Base-by-base conservation (phyloP, 2,888 invertebrate genomes). In the Hymenopus coronatus region DNA sequence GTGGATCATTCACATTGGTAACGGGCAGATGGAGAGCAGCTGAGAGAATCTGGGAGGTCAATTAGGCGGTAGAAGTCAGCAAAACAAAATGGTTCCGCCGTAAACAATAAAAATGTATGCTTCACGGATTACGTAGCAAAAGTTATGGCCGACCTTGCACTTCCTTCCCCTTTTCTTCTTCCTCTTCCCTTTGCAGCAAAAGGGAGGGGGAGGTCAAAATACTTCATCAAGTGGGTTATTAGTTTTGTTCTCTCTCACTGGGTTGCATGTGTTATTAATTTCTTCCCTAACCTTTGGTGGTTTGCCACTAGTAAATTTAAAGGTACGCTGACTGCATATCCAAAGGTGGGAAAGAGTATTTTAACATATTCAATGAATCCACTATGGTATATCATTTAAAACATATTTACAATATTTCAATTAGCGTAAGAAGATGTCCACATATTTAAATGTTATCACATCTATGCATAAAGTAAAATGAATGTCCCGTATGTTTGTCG, bases 161-260 rank as follows among this genome's bases (percentile, higher is more conserved):
- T 81, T 30, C 28, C 30, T 84, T 82, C 33, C 87, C n/a, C 82
- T 30, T 25, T 28, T n/a, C 40, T 82, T 82, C 28, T 82, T 28
- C 82, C n/a, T 82, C 33, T 28, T 82, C 30, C 27, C 54, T 20
- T 70, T 70, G 20, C 54, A 70, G 54, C 54, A 70, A 20, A 70
- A 70, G 54, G 54, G 54, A 70, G 54, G 27, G 33, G 30, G 82
- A 87, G 87, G 87, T 87, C 87, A 87, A 30, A 87, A 82, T 87
- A 87, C 87, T 87, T 70, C 40, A 87, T 87, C 87, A 87, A 28
- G 82, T 12, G 81, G 30, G 70, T 81, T 86, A 86, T 86, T 86
- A 86, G 81, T 86, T 86, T 86, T 70, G 28, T 81, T 81, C 81
- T 27, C 81, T 86, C 86, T 70, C 3, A 6, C 54, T 70, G 54